These are phyloP conservation scores for Dipodomys stephensi DNA, from an alignment of 2,113 vertebrate species.

Conservation along the genomic window DNA sequence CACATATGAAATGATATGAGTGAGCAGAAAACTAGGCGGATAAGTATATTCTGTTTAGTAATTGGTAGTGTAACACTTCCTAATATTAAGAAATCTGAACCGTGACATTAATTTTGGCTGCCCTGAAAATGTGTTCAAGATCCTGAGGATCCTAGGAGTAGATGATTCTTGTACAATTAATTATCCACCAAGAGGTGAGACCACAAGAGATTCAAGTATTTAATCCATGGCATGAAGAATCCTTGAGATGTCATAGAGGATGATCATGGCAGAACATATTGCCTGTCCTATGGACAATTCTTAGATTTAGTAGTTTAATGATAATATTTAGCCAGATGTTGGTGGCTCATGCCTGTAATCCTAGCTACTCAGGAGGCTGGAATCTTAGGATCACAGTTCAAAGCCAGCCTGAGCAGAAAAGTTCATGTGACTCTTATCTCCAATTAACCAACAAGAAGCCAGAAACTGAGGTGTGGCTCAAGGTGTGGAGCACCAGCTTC, in stretches of 20 bases:
- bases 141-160: not conserved
- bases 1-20: slow-evolving; percentile 23
- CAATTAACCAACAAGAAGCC: too few relatives aligned
- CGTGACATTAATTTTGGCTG: slow-evolving; percentile 15
- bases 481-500: too few relatives aligned
- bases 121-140: slow-evolving; percentile 38
- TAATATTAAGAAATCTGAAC: slow-evolving; percentile 18
- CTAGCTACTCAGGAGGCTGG: too few relatives aligned
- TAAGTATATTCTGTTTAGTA: not conserved
- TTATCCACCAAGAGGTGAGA: slow-evolving; percentile 24
- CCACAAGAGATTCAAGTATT: slow-evolving; percentile 29
- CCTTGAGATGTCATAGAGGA: slow-evolving; percentile 51
- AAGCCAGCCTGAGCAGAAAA: too few relatives aligned
- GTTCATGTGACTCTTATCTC: too few relatives aligned
- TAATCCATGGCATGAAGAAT: slow-evolving; percentile 3
- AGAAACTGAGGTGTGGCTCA: too few relatives aligned
- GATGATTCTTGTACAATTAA: not conserved
- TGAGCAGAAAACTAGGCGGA: not conserved
- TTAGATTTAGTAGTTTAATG: slow-evolving; percentile 49
- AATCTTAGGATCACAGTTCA: too few relatives aligned
- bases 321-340: not conserved
- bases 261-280: not conserved
- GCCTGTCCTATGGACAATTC: slow-evolving; percentile 52
- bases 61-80: slow-evolving; percentile 23
- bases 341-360: too few relatives aligned